These are phyloP conservation scores for Hoplostethus atlanticus DNA, from an alignment of 2,797 vertebrate species.

Conservation along the genomic window DNA sequence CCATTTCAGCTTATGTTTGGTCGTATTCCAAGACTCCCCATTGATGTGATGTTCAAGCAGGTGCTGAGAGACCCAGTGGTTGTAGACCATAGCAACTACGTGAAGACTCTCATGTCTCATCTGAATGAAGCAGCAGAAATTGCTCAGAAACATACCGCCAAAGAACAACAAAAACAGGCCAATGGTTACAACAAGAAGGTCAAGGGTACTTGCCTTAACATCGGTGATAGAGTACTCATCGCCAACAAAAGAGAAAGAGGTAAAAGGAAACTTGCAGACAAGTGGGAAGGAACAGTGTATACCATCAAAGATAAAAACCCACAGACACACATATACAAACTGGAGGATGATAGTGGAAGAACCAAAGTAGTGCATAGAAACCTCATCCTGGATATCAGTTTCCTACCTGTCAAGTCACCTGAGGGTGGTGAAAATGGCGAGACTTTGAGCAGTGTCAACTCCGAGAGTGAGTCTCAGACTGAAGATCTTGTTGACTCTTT, in stretches of 20 bases:
- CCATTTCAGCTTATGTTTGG: conserved; percentile 52
- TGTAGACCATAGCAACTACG: conserved; percentile 26
- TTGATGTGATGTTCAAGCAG: conserved; percentile 45
- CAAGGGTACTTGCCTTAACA: conserved; percentile 18
- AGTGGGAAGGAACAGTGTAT: conserved; percentile 23
- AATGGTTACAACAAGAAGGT: conserved; percentile 27
- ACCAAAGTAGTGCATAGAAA: conserved; percentile 26
- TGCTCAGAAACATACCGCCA: conserved; percentile 17
- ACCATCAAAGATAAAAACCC: conserved; percentile 25
- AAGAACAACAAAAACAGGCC: conserved; percentile 44
- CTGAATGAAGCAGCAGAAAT: conserved; percentile 34
- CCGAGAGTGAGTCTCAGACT: neutral
- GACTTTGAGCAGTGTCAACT: neutral
- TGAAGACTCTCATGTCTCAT: conserved; percentile 33
- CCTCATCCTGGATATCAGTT: conserved; percentile 33
- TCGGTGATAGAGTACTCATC: conserved; percentile 28
- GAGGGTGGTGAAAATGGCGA: neutral
- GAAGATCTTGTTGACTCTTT: conserved; percentile 2
- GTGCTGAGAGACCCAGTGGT: conserved; percentile 38
- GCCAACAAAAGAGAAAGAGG: conserved; percentile 29
- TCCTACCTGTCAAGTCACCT: conserved; percentile 6
- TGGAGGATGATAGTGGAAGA: neutral
- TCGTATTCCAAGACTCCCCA: conserved; percentile 1
- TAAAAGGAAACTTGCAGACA: conserved; percentile 29
- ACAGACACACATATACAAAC: conserved; percentile 10